Evolutionary conservation across 2,888 invertebrate species (phyloP), one percentile per base, ranked within the genome.

Genomic region (Noctua comes): DNA sequence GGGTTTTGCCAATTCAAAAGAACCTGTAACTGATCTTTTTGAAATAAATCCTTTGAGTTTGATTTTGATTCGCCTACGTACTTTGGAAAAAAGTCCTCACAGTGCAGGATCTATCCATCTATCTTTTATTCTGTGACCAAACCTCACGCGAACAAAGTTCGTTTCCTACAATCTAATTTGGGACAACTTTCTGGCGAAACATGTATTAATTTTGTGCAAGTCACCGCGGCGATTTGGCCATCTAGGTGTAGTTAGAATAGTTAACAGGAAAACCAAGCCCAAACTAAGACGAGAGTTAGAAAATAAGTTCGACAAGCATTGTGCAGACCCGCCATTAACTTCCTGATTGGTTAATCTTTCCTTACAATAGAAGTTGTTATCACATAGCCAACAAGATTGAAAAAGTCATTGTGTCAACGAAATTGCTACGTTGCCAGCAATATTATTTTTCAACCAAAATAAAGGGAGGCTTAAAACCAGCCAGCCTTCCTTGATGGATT

Each of bases 401-500:
- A 36, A 8, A n/a, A 46, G 8, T 40, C n/a, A 54, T 31, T 31
- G n/a, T 64, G 54, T 24, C 27, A 57, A 4, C 27, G 3, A 65
- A 40, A 57, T 13, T 66, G 13, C n/a, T 31, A 59, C 24, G 21
- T 40, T 21, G 11, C n/a, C 31, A n/a, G 62, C 43, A 83, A 64
- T 68, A 31, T 59, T 65, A 64, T 73, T 82, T 84, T 65, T 36
- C 13, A 46, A 48, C 4, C 36, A 54, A 54, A 54, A 54, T 77
- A 83, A 83, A 77, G 57, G 40, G 24, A 79, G 51, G 36, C 13
- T 51, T 80, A 54, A 80, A 85, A 66, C 43, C 62, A 71, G 16
- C 62, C 57, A 73, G n/a, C 46, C 40, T 24, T 24, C 57, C 40
- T 86, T 76, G 83, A 83, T 73, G 77, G 72, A 82, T 82, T 83